A percentile compares a stretch with the other conserved stretches of the same genome.
Conservation (phyloP, 2,113 vertebrate genomes). For the Neofelis nebulosa region DNA sequence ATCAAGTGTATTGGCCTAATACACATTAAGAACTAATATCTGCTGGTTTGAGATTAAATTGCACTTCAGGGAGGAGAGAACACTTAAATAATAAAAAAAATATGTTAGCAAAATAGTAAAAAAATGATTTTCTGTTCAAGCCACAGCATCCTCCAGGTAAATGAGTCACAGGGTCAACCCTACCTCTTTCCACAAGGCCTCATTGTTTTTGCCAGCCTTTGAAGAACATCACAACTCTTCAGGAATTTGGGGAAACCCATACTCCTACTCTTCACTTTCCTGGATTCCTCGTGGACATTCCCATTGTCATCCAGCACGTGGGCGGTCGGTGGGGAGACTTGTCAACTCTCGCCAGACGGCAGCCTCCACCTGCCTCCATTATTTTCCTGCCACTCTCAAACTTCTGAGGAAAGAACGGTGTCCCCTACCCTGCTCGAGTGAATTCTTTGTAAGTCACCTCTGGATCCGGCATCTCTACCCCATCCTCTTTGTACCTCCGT, state of each 20-base stretch:
- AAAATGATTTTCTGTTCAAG: not conserved
- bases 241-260: not conserved
- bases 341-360: accelerated
- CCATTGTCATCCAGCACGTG: accelerated
- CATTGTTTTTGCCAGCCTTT: not conserved
- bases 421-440: too few relatives aligned
- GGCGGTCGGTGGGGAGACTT: not conserved
- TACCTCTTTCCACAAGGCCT: not conserved
- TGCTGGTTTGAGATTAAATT: not conserved
- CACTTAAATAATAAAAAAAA: not conserved
- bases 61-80: not conserved
- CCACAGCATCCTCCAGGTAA: not conserved
- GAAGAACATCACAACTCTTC: not conserved
- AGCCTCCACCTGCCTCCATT: not conserved
- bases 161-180: not conserved
- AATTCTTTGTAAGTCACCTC: not conserved
- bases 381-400: not conserved
- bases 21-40: not conserved
- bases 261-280: not conserved
- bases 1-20: not conserved
- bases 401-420: not conserved
- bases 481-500: not conserved
- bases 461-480: accelerated
- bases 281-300: not conserved
- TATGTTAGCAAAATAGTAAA: not conserved